Conservation (phyloP, 1,140 invertebrate species). For the Rhizoglyphus robini region DNA sequence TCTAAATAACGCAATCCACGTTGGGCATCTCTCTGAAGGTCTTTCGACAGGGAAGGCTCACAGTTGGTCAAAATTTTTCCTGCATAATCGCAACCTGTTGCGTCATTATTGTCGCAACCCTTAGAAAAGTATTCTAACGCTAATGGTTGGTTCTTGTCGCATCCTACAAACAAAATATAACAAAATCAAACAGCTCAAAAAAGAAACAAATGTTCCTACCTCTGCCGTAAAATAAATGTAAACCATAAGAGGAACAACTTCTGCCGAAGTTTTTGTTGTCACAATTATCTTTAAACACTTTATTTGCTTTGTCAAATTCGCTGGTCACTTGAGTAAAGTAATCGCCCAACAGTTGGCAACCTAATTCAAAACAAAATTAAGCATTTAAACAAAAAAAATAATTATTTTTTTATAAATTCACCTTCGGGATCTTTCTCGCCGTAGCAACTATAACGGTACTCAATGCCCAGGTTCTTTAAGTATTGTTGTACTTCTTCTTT, state of each 20-base stretch:
- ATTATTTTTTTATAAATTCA: slow-evolving; percentile 30
- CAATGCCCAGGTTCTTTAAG: slow-evolving; percentile 70
- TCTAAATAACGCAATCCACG: slow-evolving; percentile 50
- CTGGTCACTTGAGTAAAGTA: slow-evolving; percentile 66
- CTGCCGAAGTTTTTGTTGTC: slow-evolving; percentile 59
- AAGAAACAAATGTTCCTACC: slow-evolving; percentile 24
- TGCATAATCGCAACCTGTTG: slow-evolving; percentile 54
- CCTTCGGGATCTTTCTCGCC: slow-evolving; percentile 64
- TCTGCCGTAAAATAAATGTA: slow-evolving; percentile 41
- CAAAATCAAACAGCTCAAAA: neutral
- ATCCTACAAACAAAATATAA: neutral
- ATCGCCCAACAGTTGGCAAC: slow-evolving; percentile 78
- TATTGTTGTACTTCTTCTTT: slow-evolving; percentile 73
- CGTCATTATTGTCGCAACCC: slow-evolving; percentile 54
- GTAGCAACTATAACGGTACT: slow-evolving; percentile 79
- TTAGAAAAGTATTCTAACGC: slow-evolving; percentile 59
- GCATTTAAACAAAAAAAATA: slow-evolving; percentile 19
- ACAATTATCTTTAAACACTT: slow-evolving; percentile 68
- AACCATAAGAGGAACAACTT: slow-evolving; percentile 72
- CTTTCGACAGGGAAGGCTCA: slow-evolving; percentile 16
- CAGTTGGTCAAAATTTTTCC: slow-evolving; percentile 47
- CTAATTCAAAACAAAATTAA: slow-evolving; percentile 38
- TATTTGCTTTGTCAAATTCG: slow-evolving; percentile 57
- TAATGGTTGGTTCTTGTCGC: slow-evolving; percentile 26
- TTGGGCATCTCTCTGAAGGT: slow-evolving; percentile 27